Percentiles rank a stretch among this genome's conserved stretches.
phyloP scores from a whole-genome alignment of 2,888 invertebrate species.

The Galeruca laticollis region DNA sequence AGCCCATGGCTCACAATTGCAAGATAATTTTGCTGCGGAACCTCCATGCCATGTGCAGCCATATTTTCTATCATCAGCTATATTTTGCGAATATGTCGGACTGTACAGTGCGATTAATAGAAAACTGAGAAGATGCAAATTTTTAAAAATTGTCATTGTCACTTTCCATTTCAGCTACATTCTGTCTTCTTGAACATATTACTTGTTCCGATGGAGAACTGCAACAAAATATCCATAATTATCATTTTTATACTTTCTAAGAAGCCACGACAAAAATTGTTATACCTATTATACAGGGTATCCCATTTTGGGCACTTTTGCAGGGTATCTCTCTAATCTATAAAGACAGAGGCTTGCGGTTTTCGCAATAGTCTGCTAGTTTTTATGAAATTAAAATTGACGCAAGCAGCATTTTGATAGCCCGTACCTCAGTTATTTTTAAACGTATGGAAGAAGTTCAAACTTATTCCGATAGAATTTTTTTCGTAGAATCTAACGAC shows the following conservation, averaged over 20 bases:
- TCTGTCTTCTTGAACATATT: background rate
- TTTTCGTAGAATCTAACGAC: too few relatives aligned
- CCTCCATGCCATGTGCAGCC: constrained; percentile 63
- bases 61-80: constrained; percentile 58
- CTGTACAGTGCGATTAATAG: constrained; percentile 1
- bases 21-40: constrained; percentile 54
- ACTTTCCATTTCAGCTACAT: constrained; percentile 32
- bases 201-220: constrained; percentile 4
- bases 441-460: too few relatives aligned
- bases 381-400: too few relatives aligned
- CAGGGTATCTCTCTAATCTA: too few relatives aligned
- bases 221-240: background rate
- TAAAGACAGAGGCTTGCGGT: too few relatives aligned
- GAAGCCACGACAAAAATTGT: background rate
- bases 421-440: too few relatives aligned
- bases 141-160: constrained; percentile 31
- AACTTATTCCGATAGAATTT: too few relatives aligned
- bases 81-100: constrained; percentile 44
- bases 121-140: background rate
- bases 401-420: too few relatives aligned
- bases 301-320: too few relatives aligned
- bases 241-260: background rate
- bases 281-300: background rate
- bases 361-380: too few relatives aligned
- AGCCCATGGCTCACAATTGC: constrained; percentile 58